Percentiles rank a stretch among this genome's conserved stretches.
These are phyloP conservation scores for Drosophila mayri DNA, from an alignment of 1,140 invertebrate species.

Conservation along the genomic window DNA sequence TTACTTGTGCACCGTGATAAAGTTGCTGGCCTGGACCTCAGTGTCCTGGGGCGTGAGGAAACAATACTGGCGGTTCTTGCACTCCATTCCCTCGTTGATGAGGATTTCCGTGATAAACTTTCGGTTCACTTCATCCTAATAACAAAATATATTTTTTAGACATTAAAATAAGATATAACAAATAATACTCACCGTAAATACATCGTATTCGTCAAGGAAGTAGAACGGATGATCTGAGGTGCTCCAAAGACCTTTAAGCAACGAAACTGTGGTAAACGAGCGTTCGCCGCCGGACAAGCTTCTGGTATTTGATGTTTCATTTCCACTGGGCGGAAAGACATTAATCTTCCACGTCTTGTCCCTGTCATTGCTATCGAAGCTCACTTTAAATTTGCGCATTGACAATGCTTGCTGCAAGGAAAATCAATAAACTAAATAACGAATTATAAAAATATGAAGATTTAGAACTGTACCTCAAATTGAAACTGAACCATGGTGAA, in stretches of 20 bases:
- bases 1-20: slow-evolving; percentile 87
- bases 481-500: slow-evolving; percentile 71
- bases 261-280: slow-evolving; percentile 97
- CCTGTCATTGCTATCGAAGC: slow-evolving; percentile 87
- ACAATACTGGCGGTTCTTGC: slow-evolving; percentile 89
- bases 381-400: slow-evolving; percentile 85
- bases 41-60: slow-evolving; percentile 92
- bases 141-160: slow-evolving; percentile 21
- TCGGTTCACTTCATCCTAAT: slow-evolving; percentile 91
- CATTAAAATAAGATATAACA: slow-evolving; percentile 86
- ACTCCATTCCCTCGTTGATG: slow-evolving; percentile 87
- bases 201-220: slow-evolving; percentile 99
- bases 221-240: slow-evolving; percentile 96
- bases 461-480: slow-evolving; percentile 37
- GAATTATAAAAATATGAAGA: not conserved
- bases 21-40: slow-evolving; percentile 85
- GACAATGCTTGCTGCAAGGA: slow-evolving; percentile 43
- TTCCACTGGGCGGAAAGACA: slow-evolving; percentile 86
- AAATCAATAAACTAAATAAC: not conserved
- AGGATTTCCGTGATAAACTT: slow-evolving; percentile 89
- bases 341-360: slow-evolving; percentile 87
- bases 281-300: slow-evolving; percentile 97
- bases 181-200: slow-evolving; percentile 93
- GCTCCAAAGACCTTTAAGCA: slow-evolving; percentile 97
- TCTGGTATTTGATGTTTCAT: slow-evolving; percentile 86